Base-by-base conservation (phyloP, 2,888 invertebrate genomes). In the Embidobia sp. region DNA sequence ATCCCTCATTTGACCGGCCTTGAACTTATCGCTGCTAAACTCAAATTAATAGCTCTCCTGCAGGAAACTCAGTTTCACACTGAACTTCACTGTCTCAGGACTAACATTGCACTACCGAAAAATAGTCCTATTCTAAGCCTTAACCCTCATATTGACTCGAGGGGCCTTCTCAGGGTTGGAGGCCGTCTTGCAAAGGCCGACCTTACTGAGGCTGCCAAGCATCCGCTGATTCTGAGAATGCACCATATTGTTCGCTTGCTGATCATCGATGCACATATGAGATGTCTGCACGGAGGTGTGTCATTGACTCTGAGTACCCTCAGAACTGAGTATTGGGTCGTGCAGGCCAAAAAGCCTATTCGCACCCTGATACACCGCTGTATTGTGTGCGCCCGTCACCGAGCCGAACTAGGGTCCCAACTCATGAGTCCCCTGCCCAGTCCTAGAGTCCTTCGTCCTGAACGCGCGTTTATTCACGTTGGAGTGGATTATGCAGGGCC, bases 401-500 rank as follows among this genome's bases (percentile, higher is more conserved):
- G n/a, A 1, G 26, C 53, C 0, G 11, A 18, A 0, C 6, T 6
- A n/a, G n/a, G n/a, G n/a, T n/a, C n/a, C n/a, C n/a, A 51, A 19
- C 11, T 51, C 8, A 51, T 51, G 55, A 26, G 40, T 2, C n/a
- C 42, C 1, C n/a, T 40, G 0, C 48, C 61, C 6, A 3, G 35
- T 1, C 16, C 40, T 3, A 33, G 61, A 1, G 31, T 61, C 5
- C 10, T 27, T 0, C 27, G 26, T 1, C 22, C 55, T 10, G 27
- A 10, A 0, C 44, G 63, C 6, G 27, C 77, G 1, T 78, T 78
- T 26, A 5, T 13, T 0, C 16, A 40, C 1, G 35, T 27, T 33
- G 78, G 78, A 6, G 13, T 78, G 1, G 78, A 78, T 8, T 78
- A 75, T 22, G 75, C 78, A 0, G 74, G 75, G 0, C 78, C 78